Conservation (phyloP, 2,113 vertebrate species). For the Nothoprocta pentlandii region DNA sequence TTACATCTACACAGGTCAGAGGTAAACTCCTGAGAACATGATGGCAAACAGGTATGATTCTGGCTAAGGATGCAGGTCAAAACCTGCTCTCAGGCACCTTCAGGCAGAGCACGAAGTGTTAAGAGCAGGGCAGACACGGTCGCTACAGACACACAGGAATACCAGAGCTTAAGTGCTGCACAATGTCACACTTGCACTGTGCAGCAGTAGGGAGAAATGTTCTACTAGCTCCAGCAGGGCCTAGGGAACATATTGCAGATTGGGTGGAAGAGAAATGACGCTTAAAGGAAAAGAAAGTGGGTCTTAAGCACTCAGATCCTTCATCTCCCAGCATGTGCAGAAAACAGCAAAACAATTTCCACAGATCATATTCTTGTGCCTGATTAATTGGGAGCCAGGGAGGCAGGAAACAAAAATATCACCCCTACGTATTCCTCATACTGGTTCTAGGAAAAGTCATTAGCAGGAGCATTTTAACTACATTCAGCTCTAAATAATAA, state of each 20-base stretch:
- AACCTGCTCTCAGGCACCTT: background rate
- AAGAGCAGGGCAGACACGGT: background rate
- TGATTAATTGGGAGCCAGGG: background rate
- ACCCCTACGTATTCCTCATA: background rate
- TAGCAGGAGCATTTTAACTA: background rate
- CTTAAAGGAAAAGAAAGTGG: background rate
- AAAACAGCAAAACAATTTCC: background rate
- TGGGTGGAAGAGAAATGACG: constrained; percentile 13
- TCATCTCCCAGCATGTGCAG: constrained; percentile 3
- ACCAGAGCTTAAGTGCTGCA: background rate
- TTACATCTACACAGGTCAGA: background rate
- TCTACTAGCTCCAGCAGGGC: constrained; percentile 33
- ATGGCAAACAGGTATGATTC: background rate
- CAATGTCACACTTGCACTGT: background rate
- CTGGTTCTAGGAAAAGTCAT: background rate
- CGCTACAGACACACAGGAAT: background rate
- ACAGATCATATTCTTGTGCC: background rate
- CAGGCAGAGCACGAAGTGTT: background rate
- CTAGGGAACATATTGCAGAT: constrained; percentile 26
- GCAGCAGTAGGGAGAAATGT: background rate
- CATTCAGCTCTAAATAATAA: no score
- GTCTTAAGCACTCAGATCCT: constrained; percentile 46
- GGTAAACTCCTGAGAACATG: background rate
- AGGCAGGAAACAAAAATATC: background rate
- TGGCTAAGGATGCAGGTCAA: background rate